A percentile compares a stretch with the other conserved stretches of the same genome.
Conservation (phyloP, 2,113 vertebrate genomes). For the Myrmophylax atrothorax region DNA sequence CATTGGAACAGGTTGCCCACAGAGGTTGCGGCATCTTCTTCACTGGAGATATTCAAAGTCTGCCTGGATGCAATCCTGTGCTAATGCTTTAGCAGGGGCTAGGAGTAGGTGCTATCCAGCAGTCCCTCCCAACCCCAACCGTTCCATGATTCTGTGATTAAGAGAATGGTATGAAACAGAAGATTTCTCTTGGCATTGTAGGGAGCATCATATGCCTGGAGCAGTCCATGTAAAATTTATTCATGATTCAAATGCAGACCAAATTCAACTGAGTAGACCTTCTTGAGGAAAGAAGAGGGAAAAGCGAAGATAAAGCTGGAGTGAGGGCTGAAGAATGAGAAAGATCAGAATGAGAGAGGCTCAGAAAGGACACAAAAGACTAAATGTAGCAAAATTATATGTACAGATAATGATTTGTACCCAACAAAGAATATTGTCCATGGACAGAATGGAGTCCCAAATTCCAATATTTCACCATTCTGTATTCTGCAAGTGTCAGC, state of each 20-base stretch:
- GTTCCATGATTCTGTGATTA: neutral
- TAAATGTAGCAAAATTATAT: neutral
- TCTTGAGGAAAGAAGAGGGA: neutral
- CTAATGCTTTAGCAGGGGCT: neutral
- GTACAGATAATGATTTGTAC: neutral
- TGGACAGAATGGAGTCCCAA: neutral
- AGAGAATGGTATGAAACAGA: neutral
- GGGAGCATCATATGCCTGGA: neutral
- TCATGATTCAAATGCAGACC: neutral
- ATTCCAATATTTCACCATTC: neutral
- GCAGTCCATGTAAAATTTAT: neutral
- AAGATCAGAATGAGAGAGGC: neutral
- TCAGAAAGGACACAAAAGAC: neutral
- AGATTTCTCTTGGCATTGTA: neutral
- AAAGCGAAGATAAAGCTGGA: neutral
- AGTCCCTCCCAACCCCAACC: neutral
- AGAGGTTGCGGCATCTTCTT: neutral
- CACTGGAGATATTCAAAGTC: neutral
- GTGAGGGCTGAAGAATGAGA: neutral
- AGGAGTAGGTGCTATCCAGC: neutral
- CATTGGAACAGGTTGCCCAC: neutral
- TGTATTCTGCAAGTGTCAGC: neutral
- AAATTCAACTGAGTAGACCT: neutral
- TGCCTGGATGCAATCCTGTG: neutral
- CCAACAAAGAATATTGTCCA: neutral